Conservation (phyloP, 2,797 vertebrate genomes). For the Coracias cyanogaster region DNA sequence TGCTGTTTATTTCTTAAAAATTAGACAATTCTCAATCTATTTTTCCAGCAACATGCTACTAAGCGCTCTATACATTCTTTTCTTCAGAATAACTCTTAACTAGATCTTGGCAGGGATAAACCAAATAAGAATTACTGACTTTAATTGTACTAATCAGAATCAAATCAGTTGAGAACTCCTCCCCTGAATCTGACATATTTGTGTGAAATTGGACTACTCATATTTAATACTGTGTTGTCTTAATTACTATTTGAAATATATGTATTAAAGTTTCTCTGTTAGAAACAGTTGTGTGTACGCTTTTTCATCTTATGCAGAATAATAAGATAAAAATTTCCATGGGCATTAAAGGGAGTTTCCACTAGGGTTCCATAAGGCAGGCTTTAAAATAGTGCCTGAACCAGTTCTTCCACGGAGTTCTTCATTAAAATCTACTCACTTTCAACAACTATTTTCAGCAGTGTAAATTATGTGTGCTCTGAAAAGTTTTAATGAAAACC, state of each 20-base stretch:
- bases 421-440: slow-evolving; percentile 37
- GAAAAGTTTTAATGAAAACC: slow-evolving; percentile 62
- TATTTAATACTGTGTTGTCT: slow-evolving; percentile 19
- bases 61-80: slow-evolving; percentile 43
- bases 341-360: slow-evolving; percentile 4
- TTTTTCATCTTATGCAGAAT: slow-evolving; percentile 32
- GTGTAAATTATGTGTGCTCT: slow-evolving; percentile 45
- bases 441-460: slow-evolving; percentile 58
- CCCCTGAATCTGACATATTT: slow-evolving; percentile 18
- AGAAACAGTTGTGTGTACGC: background rate
- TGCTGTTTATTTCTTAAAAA: slow-evolving; percentile 70
- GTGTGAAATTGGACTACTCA: background rate
- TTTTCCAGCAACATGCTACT: slow-evolving; percentile 54
- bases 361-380: background rate
- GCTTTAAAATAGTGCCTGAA: slow-evolving; percentile 51
- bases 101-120: slow-evolving; percentile 9
- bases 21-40: slow-evolving; percentile 33
- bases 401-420: slow-evolving; percentile 11
- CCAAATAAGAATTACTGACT: background rate
- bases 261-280: background rate
- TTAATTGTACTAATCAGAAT: slow-evolving; percentile 21
- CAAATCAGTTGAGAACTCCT: background rate
- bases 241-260: background rate
- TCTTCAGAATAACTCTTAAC: slow-evolving; percentile 35
- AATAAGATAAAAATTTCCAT: slow-evolving; percentile 25